Evolutionary conservation across 1,140 invertebrate species (phyloP).

Genomic region (Drosophila arizonae): DNA sequence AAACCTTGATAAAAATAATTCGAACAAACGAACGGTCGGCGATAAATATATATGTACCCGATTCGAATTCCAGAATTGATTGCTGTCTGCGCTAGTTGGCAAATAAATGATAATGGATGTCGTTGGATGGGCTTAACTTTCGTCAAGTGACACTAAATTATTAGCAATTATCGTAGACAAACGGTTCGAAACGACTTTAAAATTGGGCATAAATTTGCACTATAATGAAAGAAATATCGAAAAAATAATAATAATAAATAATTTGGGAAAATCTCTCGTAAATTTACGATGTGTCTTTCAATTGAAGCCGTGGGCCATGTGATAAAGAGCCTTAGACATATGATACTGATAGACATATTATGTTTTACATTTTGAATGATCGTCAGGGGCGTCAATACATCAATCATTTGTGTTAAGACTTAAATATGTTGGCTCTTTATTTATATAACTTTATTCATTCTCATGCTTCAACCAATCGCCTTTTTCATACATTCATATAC

Average conservation of each 20-base stretch:
- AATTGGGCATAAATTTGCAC: conserved; percentile 71
- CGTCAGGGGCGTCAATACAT: conserved; percentile 30
- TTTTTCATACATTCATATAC: conserved; percentile 35
- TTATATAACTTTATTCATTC: conserved; percentile 68
- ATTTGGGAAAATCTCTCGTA: conserved; percentile 39
- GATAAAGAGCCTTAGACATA: conserved; percentile 30
- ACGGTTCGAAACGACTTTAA: conserved; percentile 69
- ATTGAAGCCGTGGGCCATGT: conserved; percentile 26
- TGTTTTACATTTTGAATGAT: conserved; percentile 26
- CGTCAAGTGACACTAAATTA: conserved; percentile 78
- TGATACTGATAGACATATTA: conserved; percentile 27
- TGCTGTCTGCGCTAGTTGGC: conserved; percentile 41
- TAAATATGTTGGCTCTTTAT: conserved; percentile 44
- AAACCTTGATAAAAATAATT: conserved; percentile 51
- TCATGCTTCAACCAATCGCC: conserved; percentile 36
- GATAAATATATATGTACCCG: conserved; percentile 61
- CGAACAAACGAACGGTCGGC: background rate
- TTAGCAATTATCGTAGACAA: conserved; percentile 76
- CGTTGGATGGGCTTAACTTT: conserved; percentile 54
- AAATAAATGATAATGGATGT: conserved; percentile 61
- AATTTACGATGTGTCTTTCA: conserved; percentile 50
- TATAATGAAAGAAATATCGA: conserved; percentile 25
- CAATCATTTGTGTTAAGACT: conserved; percentile 36
- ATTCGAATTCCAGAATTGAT: conserved; percentile 57
- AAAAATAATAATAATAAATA: background rate